Base-by-base conservation (phyloP, 1,140 invertebrate genomes). In the Pristionchus pacificus region DNA sequence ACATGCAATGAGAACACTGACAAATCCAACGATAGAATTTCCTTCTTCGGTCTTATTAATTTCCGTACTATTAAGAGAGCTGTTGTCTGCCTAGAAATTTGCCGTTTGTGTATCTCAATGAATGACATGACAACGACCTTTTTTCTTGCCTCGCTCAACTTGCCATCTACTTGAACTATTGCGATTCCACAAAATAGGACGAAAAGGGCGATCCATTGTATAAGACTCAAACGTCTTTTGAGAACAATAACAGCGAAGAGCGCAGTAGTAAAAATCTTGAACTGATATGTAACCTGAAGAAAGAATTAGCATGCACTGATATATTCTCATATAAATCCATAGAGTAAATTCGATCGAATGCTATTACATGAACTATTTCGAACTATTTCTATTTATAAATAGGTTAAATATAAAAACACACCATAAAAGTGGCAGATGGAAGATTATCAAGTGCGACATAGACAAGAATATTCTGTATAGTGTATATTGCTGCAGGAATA, bases 371-470 rank as follows among this genome's bases (percentile, higher is more conserved):
- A n/a, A n/a, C n/a, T n/a, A n/a, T n/a, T n/a, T n/a, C n/a, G n/a
- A n/a, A n/a, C n/a, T n/a, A n/a, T n/a, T n/a, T n/a, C n/a, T 31
- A 71, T 13, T 27, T 1, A 28, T 6, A 49, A 15, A 71, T 28
- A 25, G 19, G 27, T 64, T 71, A 57, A 77, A 30, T 24, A 33
- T n/a, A 19, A 27, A 15, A 49, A 38, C 15, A 58, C 87, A 95
- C 93, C 88, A 98, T 96, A 88, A 94, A 94, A n/a, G 95, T 98
- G 3, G 95, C 95, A 71, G 95, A 95, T 88, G 98, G 95, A 72
- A 99, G 88, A 88, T 99, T 95, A 27, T 93, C 94, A 33, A 95
- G 91, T 10, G 95, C 96, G 31, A 98, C 88, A 85, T 97, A 98
- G 0, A 98, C 86, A 61, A 99, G 87, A 88, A 98, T 98, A 84